A percentile compares a stretch with the other conserved stretches of the same genome.
Evolutionary conservation across 2,888 invertebrate genomes (phyloP).

Genomic region (Machimus atricapillus): DNA sequence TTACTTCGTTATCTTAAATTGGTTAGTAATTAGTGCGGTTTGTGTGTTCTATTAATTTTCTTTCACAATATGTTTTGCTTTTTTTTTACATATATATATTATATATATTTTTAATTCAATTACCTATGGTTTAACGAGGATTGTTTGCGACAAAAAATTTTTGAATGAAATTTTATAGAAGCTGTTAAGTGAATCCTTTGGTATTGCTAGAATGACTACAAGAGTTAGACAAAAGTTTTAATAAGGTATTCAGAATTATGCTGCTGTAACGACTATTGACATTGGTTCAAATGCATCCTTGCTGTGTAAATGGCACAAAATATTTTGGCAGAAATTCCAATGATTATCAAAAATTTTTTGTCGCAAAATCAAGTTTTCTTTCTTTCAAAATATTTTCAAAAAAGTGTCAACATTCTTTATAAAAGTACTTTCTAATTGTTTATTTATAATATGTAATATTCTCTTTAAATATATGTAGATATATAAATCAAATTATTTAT

Average conservation of each 20-base stretch:
- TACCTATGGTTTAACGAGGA: background rate
- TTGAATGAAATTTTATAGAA: background rate
- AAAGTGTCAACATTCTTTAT: background rate
- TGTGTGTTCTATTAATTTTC: background rate
- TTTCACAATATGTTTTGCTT: conserved; percentile 11
- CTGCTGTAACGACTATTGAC: background rate
- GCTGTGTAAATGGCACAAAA: conserved; percentile 9
- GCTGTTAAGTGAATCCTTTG: background rate
- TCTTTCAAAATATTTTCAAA: background rate
- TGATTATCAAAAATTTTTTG: conserved; percentile 11
- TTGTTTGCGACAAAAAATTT: conserved; percentile 36
- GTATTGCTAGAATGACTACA: conserved; percentile 26
- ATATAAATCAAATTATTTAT: conserved; percentile 41
- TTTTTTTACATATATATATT: background rate
- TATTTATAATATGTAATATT: conserved; percentile 2
- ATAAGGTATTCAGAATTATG: conserved; percentile 1
- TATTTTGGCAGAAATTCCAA: conserved; percentile 17
- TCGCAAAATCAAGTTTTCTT: background rate
- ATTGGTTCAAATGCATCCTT: conserved; percentile 14
- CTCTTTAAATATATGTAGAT: conserved; percentile 28
- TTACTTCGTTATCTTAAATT: conserved; percentile 20
- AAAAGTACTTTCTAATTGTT: conserved; percentile 11
- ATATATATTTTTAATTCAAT: background rate
- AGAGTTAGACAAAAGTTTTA: background rate
- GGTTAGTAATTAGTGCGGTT: conserved; percentile 36